These are phyloP conservation scores for Enteromius argenteus DNA, from an alignment of 2,797 vertebrate species.

Conservation along the genomic window DNA sequence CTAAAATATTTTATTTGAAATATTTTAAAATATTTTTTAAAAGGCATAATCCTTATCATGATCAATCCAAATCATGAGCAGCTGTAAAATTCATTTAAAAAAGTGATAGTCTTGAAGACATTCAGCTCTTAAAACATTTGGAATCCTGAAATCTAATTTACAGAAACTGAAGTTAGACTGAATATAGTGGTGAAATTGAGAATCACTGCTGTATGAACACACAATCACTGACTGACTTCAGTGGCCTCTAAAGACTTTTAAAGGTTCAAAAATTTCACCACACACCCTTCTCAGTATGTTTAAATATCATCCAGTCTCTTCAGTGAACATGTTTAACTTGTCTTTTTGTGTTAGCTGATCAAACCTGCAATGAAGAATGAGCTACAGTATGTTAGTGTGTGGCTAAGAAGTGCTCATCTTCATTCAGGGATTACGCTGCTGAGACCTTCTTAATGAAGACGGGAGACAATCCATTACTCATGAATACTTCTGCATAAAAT, in stretches of 20 bases:
- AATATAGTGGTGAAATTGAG: not conserved
- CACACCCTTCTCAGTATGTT: not conserved
- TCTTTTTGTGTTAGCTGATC: not conserved
- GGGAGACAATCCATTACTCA: slow-evolving; percentile 24
- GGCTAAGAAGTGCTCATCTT: slow-evolving; percentile 25
- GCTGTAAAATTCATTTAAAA: not conserved
- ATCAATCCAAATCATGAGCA: not conserved
- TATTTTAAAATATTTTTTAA: not conserved
- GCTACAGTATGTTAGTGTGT: slow-evolving; percentile 8
- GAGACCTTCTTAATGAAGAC: slow-evolving; percentile 36
- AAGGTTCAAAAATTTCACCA: not conserved
- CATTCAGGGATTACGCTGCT: slow-evolving; percentile 33
- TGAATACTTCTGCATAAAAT: slow-evolving; percentile 22
- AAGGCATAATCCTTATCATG: not conserved
- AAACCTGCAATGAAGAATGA: not conserved
- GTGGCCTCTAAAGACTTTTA: not conserved
- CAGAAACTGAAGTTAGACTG: not conserved
- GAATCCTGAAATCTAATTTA: not conserved
- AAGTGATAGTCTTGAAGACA: not conserved
- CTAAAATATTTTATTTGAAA: not conserved
- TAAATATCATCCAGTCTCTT: not conserved
- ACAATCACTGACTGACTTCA: not conserved
- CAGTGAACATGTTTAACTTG: not conserved
- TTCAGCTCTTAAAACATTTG: not conserved
- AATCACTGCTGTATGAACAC: not conserved